Base-by-base conservation (phyloP, 2,888 invertebrate genomes). In the Orthosia cruda region DNA sequence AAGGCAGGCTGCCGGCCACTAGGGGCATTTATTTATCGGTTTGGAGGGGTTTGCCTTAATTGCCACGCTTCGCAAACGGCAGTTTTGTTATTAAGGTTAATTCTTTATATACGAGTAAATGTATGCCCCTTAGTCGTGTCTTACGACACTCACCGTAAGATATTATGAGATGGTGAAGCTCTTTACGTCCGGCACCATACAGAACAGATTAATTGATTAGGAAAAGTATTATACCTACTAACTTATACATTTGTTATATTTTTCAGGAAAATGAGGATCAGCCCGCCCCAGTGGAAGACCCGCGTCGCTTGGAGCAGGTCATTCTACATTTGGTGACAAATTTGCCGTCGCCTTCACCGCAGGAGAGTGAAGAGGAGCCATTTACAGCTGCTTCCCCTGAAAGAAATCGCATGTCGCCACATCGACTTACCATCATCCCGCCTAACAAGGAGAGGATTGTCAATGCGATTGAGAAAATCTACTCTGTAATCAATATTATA, bases 221-320 rank as follows among this genome's bases (percentile, higher is more conserved):
- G 40, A 0, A 40, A 40, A 40, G 40, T 9, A 9, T 40, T 1
- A 40, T 40, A 9, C 40, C 9, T 26, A 61, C 20, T 32, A 1
- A 49, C 18, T 15, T 7, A 64, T 0, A 52, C 23, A 20, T 40
- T 50, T 67, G 16, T 83, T 73, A 4, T 61, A 76, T 49, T 63
- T 89, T 90, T 47, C 89, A 93, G 92, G 52, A 55, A 5, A 82
- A 73, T n/a, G 89, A 90, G 16, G 89, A 88, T 23, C 82, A 89
- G 67, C 55, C 77, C 0, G 74, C 96, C 0, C 85, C 97, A 1
- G 97, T 98, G 0, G 98, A 98, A 90, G 98, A 98, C 93, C 98
- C 98, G 0, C 94, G 88, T 52, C 90, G 97, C 79, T 90, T 98
- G 45, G 97, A 98, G 87, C 97, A 97, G 86, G 98, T 98, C 0